phyloP scores from a whole-genome alignment of 1,140 invertebrate species.

The Drosophila nebulosa region DNA sequence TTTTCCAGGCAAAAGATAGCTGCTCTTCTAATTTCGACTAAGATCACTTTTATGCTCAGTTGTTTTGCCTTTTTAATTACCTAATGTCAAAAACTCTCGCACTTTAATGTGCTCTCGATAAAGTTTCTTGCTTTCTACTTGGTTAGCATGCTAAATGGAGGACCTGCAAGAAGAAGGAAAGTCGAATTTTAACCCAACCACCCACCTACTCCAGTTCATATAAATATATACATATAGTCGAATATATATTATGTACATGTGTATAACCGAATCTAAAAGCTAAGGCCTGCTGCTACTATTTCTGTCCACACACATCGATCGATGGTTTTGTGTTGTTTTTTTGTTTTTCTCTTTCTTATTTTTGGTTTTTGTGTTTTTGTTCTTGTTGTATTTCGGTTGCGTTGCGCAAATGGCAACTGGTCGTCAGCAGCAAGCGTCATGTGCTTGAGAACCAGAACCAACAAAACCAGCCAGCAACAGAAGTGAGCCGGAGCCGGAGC shows the following conservation, averaged over 20 bases:
- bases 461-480: conserved; percentile 42
- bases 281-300: conserved; percentile 40
- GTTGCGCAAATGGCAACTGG: conserved; percentile 71
- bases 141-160: background rate
- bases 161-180: background rate
- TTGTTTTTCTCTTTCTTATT: conserved; percentile 19
- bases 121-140: background rate
- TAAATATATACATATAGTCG: background rate
- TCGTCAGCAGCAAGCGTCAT: conserved; percentile 25
- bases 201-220: conserved; percentile 28
- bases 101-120: background rate
- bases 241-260: conserved; percentile 9
- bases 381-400: conserved; percentile 45
- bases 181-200: background rate
- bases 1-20: too few relatives aligned
- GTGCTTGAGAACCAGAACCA: conserved; percentile 57
- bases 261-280: conserved; percentile 9
- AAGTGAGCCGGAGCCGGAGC: conserved; percentile 20
- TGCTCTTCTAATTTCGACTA: too few relatives aligned
- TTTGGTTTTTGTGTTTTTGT: conserved; percentile 22
- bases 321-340: conserved; percentile 34
- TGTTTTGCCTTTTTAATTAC: background rate
- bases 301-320: conserved; percentile 48
- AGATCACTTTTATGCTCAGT: background rate
- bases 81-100: background rate